Evolutionary conservation across 2,888 invertebrate genomes (phyloP), one percentile per base, ranked within the genome.

Genomic region (Phytoseiulus persimilis): DNA sequence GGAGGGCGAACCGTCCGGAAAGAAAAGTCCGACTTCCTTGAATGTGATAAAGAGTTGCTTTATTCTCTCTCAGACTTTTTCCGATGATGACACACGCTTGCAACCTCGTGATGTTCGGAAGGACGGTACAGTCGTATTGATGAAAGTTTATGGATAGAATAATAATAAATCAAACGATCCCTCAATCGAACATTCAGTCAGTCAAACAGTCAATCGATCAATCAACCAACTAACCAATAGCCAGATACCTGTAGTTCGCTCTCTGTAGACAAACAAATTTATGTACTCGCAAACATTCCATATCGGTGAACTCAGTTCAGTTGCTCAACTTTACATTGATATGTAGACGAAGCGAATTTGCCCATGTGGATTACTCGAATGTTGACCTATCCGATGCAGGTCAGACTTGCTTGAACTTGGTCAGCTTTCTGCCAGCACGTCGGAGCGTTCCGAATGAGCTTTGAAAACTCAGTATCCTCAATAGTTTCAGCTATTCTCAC

Each of bases 191-290:
- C n/a, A 39, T 39, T 39, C 39, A 39, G 39, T 39, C 39, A 39
- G 9, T 39, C 39, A 39, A 39, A 6, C 39, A 39, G 3, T 39
- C 39, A 39, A 18, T 65, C 65, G 1, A 18, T 65, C 65, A 65
- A 28, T 65, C 65, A 65, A 65, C 18, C 65, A 65, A 65, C 18
- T 23, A 65, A 65, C 18, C 65, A 65, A 65, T 65, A 65, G 65
- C 65, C 65, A 65, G 18, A 65, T 65, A 65, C 65, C 18, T 65
- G 65, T 65, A 65, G 65, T 28, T 65, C 65, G 65, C 65, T 65
- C 65, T 65, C 65, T 65, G 65, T 65, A 65, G 65, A 65, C 65
- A 65, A 65, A 65, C 65, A 65, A 65, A 65, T 65, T 65, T 65
- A 65, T 65, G 14, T 65, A 28, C 65, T 65, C 65, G 65, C 65